Evolutionary conservation across 2,797 vertebrate genomes (phyloP).

Genomic region (Ibycter americanus): DNA sequence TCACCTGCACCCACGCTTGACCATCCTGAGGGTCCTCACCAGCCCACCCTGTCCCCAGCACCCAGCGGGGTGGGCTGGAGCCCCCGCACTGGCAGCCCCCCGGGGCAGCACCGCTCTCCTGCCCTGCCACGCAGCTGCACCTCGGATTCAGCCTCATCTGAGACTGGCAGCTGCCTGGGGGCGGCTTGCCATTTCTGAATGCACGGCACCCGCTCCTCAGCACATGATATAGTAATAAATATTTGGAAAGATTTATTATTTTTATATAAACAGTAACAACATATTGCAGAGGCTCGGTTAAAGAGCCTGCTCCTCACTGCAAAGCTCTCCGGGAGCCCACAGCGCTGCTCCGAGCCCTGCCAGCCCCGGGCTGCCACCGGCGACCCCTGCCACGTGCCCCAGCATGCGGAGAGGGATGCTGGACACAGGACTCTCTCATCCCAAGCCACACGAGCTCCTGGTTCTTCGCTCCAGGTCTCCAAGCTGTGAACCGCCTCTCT

Average conservation of each 20-base stretch:
- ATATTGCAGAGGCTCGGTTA: neutral
- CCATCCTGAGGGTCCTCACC: rapidly evolving
- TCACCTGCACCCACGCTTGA: rapidly evolving
- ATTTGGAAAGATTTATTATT: constrained; percentile 52
- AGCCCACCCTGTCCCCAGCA: neutral
- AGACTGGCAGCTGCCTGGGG: constrained; percentile 36
- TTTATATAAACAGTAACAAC: constrained; percentile 27
- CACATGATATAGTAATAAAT: constrained; percentile 19
- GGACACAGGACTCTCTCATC: rapidly evolving
- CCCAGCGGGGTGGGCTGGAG: rapidly evolving
- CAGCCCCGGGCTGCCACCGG: neutral
- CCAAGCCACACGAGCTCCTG: neutral
- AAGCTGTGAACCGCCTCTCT: neutral
- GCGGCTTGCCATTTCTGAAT: neutral
- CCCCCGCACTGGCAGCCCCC: neutral
- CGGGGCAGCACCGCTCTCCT: rapidly evolving
- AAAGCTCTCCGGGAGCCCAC: rapidly evolving
- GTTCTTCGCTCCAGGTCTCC: rapidly evolving
- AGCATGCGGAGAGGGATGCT: rapidly evolving
- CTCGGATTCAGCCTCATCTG: neutral
- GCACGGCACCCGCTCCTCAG: neutral
- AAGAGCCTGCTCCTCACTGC: neutral
- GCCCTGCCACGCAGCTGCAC: neutral
- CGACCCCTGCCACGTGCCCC: neutral
- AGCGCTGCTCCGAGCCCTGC: rapidly evolving